Evolutionary conservation across 1,140 invertebrate species (phyloP).

Genomic region (Nylanderia fulva): DNA sequence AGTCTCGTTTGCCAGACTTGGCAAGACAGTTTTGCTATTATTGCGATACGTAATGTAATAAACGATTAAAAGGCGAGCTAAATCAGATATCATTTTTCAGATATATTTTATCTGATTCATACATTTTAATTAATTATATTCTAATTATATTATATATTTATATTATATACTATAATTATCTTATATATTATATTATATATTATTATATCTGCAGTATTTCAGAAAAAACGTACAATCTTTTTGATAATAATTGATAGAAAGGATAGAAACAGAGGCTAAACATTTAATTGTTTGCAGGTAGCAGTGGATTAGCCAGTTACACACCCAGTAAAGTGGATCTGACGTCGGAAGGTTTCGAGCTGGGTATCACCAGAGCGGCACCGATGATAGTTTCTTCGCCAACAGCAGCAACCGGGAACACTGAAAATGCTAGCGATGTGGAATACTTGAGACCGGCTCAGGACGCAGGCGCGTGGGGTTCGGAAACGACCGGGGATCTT

Average conservation of each 20-base stretch:
- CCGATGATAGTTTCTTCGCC: slow-evolving; percentile 65
- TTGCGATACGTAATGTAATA: neutral
- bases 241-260: too few relatives aligned
- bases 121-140: too few relatives aligned
- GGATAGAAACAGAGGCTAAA: neutral
- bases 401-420: slow-evolving; percentile 64
- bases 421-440: slow-evolving; percentile 74
- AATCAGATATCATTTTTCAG: too few relatives aligned
- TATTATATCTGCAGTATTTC: too few relatives aligned
- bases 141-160: too few relatives aligned
- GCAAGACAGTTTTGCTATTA: neutral
- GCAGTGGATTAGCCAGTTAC: slow-evolving; percentile 87
- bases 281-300: slow-evolving; percentile 76
- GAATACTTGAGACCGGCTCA: slow-evolving; percentile 88
- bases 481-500: slow-evolving; percentile 89
- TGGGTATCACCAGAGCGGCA: slow-evolving; percentile 87
- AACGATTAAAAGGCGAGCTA: neutral
- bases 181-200: too few relatives aligned
- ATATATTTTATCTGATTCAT: too few relatives aligned
- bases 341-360: slow-evolving; percentile 87
- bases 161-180: too few relatives aligned
- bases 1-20: neutral
- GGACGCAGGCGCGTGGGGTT: slow-evolving; percentile 88
- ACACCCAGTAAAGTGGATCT: slow-evolving; percentile 88
- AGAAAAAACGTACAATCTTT: too few relatives aligned